phyloP scores from a whole-genome alignment of 2,888 invertebrate species.

The Keiferia lycopersicella region DNA sequence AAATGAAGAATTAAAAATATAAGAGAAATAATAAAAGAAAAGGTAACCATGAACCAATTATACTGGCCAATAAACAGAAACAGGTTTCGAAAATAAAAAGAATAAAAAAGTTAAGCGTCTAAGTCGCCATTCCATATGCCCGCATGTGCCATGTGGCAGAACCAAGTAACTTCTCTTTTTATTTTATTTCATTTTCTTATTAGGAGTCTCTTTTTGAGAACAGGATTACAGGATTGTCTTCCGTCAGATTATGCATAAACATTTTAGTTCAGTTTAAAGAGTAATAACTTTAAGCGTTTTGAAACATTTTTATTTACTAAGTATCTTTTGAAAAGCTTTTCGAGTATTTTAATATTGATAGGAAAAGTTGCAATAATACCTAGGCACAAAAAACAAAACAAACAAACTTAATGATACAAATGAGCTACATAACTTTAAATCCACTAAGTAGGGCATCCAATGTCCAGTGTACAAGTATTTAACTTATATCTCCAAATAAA shows the following conservation, averaged over 20 bases:
- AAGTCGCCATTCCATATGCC: conserved; percentile 11
- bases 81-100: background rate
- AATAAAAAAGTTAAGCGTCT: background rate
- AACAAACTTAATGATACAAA: background rate
- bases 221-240: too few species aligned
- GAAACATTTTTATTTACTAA: too few species aligned
- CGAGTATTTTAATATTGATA: too few species aligned
- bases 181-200: background rate
- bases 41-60: too few species aligned
- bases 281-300: too few species aligned
- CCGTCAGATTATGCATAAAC: too few species aligned
- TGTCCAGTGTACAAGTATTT: conserved; percentile 1
- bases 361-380: too few species aligned
- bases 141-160: background rate
- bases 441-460: background rate
- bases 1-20: too few species aligned
- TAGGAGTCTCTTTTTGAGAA: background rate
- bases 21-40: background rate
- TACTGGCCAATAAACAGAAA: background rate
- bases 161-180: background rate
- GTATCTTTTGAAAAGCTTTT: too few species aligned
- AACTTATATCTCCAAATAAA: conserved; percentile 9
- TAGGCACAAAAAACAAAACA: too few species aligned
- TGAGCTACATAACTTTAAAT: background rate
- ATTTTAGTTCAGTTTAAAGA: too few species aligned